Evolutionary conservation across 2,113 vertebrate genomes (phyloP).

Genomic region (Pogonocichla stellata): DNA sequence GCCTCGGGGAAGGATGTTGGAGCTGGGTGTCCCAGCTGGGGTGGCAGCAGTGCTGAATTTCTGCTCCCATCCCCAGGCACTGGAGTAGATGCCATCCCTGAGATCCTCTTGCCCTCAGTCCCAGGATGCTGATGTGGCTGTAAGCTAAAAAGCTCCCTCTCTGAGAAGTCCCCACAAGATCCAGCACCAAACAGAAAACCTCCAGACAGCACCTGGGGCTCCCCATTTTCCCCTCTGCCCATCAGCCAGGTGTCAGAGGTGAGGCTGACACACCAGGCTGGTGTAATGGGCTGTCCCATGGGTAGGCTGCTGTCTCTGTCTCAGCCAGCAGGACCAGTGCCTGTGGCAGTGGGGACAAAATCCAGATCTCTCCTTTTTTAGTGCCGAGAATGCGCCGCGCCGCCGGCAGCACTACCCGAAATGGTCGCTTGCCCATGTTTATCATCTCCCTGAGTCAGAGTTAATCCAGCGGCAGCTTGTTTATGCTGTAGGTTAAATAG

Average conservation of each 20-base stretch:
- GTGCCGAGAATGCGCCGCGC: not conserved
- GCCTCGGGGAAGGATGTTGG: not conserved
- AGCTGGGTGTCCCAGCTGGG: not conserved
- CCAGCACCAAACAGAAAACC: not conserved
- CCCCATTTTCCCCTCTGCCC: not conserved
- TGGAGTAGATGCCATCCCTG: not conserved
- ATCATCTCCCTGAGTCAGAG: not conserved
- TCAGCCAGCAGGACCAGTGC: accelerated
- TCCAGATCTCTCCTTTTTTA: constrained; percentile 57
- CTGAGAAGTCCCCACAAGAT: not conserved
- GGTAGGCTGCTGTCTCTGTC: not conserved
- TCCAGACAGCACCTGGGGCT: not conserved
- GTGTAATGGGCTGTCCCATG: accelerated
- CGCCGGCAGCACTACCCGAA: not conserved
- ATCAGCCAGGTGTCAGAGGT: not conserved
- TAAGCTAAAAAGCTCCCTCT: not conserved
- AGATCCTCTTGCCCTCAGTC: not conserved
- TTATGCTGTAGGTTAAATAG: constrained; percentile 32
- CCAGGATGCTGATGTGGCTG: accelerated
- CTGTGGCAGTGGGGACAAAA: not conserved
- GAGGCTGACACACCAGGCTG: accelerated
- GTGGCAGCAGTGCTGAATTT: not conserved
- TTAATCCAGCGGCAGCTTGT: constrained; percentile 11
- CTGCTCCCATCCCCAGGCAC: not conserved
- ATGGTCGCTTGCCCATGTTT: constrained; percentile 17